These are phyloP conservation scores for Diabrotica undecimpunctata DNA, from an alignment of 1,140 invertebrate genomes.

Conservation along the genomic window DNA sequence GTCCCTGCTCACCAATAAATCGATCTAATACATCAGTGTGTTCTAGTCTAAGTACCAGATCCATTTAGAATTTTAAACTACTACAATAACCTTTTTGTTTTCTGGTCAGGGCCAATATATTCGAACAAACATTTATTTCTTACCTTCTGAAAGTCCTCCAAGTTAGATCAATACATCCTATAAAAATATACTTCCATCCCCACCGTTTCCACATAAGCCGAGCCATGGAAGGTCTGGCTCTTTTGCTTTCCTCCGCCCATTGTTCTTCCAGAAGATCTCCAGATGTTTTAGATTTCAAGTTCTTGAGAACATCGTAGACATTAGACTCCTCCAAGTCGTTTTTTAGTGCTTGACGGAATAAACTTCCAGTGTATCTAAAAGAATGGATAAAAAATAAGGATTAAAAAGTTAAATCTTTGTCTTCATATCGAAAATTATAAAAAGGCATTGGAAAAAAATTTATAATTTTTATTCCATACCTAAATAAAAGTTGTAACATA, in stretches of 20 bases:
- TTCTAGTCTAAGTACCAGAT: no score
- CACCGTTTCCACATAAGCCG: not conserved
- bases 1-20: no score
- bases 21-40: no score
- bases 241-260: not conserved
- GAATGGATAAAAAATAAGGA: no score
- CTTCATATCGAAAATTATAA: no score
- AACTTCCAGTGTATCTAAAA: constrained; percentile 6
- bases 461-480: no score
- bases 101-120: not conserved
- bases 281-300: constrained; percentile 4
- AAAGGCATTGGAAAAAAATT: not conserved
- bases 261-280: constrained; percentile 10
- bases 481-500: no score
- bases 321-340: constrained; percentile 12
- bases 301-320: not conserved
- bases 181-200: not conserved
- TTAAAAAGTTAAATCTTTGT: no score
- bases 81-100: not conserved
- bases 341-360: constrained; percentile 7
- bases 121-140: not conserved
- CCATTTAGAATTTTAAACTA: no score
- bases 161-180: not conserved
- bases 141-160: constrained; percentile 7
- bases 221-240: not conserved